phyloP scores from a whole-genome alignment of 1,140 invertebrate genomes.

The Leptoteleia sp. region DNA sequence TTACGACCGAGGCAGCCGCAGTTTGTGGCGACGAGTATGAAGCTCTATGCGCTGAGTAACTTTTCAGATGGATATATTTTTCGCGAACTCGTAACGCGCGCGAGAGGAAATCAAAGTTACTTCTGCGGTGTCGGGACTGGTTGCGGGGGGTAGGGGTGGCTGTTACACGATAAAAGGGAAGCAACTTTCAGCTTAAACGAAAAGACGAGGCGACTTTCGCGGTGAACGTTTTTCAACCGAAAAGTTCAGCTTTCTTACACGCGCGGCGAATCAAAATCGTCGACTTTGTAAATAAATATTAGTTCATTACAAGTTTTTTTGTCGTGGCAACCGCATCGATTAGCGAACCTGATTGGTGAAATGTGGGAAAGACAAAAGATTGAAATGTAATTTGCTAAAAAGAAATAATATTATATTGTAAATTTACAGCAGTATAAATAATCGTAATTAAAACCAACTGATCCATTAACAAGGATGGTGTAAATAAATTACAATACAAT shows the following conservation, averaged over 20 bases:
- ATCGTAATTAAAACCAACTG: no score
- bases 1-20: conserved; percentile 62
- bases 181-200: conserved; percentile 70
- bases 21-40: conserved; percentile 59
- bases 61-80: conserved; percentile 77
- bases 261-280: conserved; percentile 51
- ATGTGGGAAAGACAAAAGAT: no score
- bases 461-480: no score
- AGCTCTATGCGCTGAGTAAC: conserved; percentile 68
- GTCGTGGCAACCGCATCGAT: conserved; percentile 7
- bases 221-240: conserved; percentile 48
- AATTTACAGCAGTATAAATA: no score
- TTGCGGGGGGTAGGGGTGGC: no score
- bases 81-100: conserved; percentile 67
- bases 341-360: conserved; percentile 14
- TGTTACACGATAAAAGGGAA: conserved; percentile 63
- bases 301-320: conserved; percentile 41
- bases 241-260: conserved; percentile 53
- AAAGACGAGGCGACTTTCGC: conserved; percentile 62
- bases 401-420: no score
- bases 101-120: conserved; percentile 73
- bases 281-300: conserved; percentile 48
- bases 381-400: not conserved
- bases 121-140: conserved; percentile 68
- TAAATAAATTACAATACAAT: no score